Conservation (phyloP, 2,113 vertebrate species). For the Thamnophis sirtalis region DNA sequence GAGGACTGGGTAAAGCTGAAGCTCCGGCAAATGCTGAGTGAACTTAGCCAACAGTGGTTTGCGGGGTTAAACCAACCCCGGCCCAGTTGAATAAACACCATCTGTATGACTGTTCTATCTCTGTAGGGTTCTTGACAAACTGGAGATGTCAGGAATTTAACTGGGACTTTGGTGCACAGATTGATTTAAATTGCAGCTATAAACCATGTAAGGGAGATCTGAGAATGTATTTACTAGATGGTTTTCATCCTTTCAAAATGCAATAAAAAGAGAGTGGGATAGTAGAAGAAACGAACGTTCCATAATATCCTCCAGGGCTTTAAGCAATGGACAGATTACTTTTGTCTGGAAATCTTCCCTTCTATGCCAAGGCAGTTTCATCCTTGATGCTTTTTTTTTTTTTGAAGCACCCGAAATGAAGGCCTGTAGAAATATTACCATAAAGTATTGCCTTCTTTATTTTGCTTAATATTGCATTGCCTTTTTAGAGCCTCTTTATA, state of each 20-base stretch:
- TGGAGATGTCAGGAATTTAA: neutral
- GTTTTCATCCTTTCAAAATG: neutral
- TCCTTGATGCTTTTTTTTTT: neutral
- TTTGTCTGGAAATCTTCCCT: conserved; percentile 34
- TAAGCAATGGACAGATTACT: conserved; percentile 9
- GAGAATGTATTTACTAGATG: neutral
- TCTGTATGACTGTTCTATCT: neutral
- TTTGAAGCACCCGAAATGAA: conserved; percentile 23
- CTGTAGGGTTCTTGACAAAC: neutral
- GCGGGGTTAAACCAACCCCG: neutral
- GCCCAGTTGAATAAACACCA: neutral
- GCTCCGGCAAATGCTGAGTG: neutral
- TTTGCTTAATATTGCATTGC: conserved; percentile 60
- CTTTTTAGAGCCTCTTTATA: conserved; percentile 46
- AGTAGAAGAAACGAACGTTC: neutral
- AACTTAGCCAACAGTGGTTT: neutral
- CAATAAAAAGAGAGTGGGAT: neutral
- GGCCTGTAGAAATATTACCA: conserved; percentile 36
- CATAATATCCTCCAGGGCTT: neutral
- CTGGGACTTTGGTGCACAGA: neutral
- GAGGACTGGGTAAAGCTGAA: neutral
- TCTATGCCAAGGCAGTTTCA: neutral
- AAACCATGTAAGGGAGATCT: neutral
- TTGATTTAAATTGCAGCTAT: neutral
- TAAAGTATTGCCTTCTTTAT: conserved; percentile 47